Evolutionary conservation across 2,888 invertebrate genomes (phyloP).

Genomic region (Tetragonisca angustula): DNA sequence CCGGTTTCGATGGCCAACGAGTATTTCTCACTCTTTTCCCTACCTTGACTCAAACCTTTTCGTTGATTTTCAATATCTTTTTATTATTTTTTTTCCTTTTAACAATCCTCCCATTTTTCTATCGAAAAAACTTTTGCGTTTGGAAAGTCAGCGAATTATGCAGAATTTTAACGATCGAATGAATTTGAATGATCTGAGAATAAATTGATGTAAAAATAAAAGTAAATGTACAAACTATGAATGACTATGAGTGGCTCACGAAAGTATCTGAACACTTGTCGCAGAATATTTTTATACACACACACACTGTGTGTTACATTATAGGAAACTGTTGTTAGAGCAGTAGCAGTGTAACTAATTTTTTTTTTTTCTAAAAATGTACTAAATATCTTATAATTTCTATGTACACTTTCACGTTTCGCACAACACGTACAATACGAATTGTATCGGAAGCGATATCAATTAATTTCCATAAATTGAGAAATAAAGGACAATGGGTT

Average conservation of each 20-base stretch:
- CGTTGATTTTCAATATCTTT: neutral
- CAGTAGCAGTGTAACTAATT: too few relatives aligned
- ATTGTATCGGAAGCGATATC: too few relatives aligned
- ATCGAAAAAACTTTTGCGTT: neutral
- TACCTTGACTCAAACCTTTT: neutral
- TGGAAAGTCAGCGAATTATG: neutral
- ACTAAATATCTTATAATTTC: too few relatives aligned
- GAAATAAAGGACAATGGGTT: too few relatives aligned
- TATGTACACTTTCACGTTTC: too few relatives aligned
- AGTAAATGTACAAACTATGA: neutral
- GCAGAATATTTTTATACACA: neutral
- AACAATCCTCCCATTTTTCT: neutral
- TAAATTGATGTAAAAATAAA: neutral
- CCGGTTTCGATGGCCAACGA: slow-evolving; percentile 63
- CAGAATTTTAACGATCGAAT: neutral
- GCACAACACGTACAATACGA: too few relatives aligned
- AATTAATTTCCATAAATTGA: too few relatives aligned
- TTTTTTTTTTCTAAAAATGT: too few relatives aligned
- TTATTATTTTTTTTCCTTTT: neutral
- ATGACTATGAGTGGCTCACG: neutral
- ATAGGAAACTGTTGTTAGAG: neutral
- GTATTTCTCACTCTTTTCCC: neutral
- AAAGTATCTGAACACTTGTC: neutral
- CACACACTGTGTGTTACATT: too few relatives aligned
- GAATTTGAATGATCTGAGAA: neutral